These are phyloP conservation scores for Iselma pallidipennis DNA, from an alignment of 2,888 invertebrate species.

Conservation along the genomic window DNA sequence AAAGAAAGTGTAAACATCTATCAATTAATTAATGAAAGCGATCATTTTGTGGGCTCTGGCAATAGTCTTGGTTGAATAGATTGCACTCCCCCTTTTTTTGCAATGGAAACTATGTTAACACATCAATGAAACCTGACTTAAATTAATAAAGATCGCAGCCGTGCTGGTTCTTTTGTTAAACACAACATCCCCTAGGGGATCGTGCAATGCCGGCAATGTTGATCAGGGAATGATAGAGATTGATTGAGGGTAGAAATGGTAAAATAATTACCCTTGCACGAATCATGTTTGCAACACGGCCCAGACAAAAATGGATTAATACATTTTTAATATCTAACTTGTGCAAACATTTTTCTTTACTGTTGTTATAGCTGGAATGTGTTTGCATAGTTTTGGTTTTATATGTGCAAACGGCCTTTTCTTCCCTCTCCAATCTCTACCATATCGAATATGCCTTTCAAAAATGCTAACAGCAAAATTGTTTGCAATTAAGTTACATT, in stretches of 20 bases:
- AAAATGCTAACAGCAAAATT: constrained; percentile 23
- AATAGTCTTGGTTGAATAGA: neutral
- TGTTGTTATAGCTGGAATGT: constrained; percentile 40
- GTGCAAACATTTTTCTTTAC: constrained; percentile 53
- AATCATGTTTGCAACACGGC: constrained; percentile 48
- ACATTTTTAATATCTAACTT: constrained; percentile 55
- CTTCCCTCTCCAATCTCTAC: constrained; percentile 24
- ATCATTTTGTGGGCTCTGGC: neutral
- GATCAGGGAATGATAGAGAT: constrained; percentile 57
- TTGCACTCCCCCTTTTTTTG: neutral
- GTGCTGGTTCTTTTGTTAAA: constrained; percentile 34
- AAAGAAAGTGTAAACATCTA: neutral
- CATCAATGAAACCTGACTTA: constrained; percentile 44
- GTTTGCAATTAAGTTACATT: neutral
- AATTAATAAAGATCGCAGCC: constrained; percentile 44
- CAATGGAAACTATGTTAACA: constrained; percentile 36
- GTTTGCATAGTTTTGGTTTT: constrained; percentile 49
- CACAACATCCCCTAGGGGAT: constrained; percentile 22
- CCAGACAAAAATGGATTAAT: constrained; percentile 56
- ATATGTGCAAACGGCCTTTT: constrained; percentile 11
- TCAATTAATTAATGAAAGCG: constrained; percentile 1
- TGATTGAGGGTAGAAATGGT: constrained; percentile 56
- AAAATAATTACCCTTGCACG: constrained; percentile 55
- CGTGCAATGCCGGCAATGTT: constrained; percentile 31
- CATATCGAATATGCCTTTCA: constrained; percentile 36